phyloP scores from a whole-genome alignment of 2,113 vertebrate genomes.

The Chloroceryle aenea region DNA sequence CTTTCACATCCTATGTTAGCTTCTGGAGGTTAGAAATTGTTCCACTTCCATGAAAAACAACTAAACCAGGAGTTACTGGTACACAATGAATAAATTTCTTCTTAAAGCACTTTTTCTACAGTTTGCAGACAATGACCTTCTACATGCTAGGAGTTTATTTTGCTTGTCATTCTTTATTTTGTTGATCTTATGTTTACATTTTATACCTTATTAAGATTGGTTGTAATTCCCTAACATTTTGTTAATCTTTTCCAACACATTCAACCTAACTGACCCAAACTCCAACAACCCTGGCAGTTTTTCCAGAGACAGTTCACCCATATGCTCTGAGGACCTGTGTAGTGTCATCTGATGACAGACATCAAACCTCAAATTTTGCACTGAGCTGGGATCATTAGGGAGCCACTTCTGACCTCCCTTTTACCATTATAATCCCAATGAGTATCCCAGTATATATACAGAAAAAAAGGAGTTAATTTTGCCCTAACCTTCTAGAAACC shows the following conservation, averaged over 20 bases:
- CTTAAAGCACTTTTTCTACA: not conserved
- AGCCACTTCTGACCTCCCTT: not conserved
- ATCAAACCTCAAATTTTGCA: not conserved
- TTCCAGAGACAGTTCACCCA: not conserved
- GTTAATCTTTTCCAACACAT: not conserved
- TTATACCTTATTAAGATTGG: not conserved
- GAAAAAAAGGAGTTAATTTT: too few species aligned
- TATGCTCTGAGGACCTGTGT: not conserved
- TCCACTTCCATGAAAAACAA: not conserved
- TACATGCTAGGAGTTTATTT: fast-evolving
- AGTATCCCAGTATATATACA: not conserved
- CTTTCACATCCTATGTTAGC: not conserved
- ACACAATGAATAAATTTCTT: not conserved
- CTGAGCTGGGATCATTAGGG: not conserved
- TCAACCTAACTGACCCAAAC: not conserved
- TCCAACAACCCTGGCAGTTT: not conserved
- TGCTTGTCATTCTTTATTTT: not conserved
- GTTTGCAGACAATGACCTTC: not conserved
- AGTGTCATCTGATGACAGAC: not conserved
- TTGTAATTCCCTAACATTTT: not conserved
- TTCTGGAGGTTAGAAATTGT: not conserved
- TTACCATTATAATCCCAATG: not conserved
- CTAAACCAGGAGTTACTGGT: not conserved
- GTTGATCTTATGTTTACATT: not conserved
- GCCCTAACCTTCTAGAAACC: not conserved